Percentiles rank a stretch among this genome's conserved stretches.
These are phyloP conservation scores for Pachymerium ferrugineum DNA, from an alignment of 2,888 invertebrate genomes.

Conservation along the genomic window DNA sequence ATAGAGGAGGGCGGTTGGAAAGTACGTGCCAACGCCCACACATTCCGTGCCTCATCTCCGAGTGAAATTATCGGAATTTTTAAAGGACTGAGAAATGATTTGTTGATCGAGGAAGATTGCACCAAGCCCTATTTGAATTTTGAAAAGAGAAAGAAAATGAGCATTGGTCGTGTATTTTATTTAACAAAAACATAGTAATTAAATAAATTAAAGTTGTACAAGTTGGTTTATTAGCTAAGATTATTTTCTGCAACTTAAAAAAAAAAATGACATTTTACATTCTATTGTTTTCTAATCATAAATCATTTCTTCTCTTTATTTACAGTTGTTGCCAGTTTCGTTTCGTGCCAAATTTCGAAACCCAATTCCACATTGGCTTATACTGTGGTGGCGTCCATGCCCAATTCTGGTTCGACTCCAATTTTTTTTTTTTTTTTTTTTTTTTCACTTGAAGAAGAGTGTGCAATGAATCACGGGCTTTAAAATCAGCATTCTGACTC, in stretches of 20 bases:
- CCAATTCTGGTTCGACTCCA: slow-evolving; percentile 1
- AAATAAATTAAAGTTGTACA: no score
- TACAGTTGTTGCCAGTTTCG: no score
- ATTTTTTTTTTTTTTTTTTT: not conserved
- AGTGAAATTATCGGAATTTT: not conserved
- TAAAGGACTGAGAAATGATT: not conserved
- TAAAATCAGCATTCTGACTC: slow-evolving; percentile 13
- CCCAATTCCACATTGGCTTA: not conserved
- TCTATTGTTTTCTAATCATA: no score
- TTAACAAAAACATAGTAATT: no score
- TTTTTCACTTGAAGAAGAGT: no score
- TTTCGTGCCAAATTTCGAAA: no score
- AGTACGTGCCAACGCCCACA: not conserved
- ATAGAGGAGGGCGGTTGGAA: not conserved
- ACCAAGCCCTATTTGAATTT: not conserved
- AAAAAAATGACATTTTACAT: no score
- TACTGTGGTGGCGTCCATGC: not conserved
- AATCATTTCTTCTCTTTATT: no score
- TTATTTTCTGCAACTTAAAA: no score
- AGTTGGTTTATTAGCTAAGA: no score
- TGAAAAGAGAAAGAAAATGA: not conserved
- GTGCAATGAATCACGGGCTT: slow-evolving; percentile 1
- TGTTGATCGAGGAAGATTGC: not conserved
- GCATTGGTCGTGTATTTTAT: no score
- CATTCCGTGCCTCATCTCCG: not conserved